Evolutionary conservation across 2,888 invertebrate species (phyloP).

Genomic region (Drosophila nigricruria): DNA sequence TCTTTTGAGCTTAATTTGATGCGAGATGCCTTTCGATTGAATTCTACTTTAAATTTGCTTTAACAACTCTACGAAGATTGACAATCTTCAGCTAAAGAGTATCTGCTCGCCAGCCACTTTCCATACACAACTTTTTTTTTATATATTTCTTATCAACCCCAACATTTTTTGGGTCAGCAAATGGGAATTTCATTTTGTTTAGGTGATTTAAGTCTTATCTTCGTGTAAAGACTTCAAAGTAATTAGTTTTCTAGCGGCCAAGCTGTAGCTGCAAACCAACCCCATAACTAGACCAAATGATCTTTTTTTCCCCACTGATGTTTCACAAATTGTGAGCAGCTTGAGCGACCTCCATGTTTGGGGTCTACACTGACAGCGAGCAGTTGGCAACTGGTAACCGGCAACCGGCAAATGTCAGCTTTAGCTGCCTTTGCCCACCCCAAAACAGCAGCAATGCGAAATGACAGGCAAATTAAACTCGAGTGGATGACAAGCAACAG

Average conservation of each 20-base stretch:
- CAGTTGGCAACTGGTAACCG: slow-evolving; percentile 26
- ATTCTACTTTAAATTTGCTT: neutral
- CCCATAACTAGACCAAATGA: slow-evolving; percentile 11
- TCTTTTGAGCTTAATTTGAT: neutral
- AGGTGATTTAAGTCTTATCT: slow-evolving; percentile 77
- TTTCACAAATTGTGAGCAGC: slow-evolving; percentile 66
- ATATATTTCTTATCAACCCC: slow-evolving; percentile 11
- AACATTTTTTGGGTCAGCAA: slow-evolving; percentile 12
- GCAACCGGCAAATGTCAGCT: slow-evolving; percentile 70
- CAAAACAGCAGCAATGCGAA: slow-evolving; percentile 34
- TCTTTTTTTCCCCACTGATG: slow-evolving; percentile 64
- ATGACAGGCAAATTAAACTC: slow-evolving; percentile 75
- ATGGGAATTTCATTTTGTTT: slow-evolving; percentile 45
- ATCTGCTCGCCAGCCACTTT: neutral
- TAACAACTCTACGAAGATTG: too few relatives aligned
- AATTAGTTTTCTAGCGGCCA: slow-evolving; percentile 71
- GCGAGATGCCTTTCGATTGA: neutral
- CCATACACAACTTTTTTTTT: neutral
- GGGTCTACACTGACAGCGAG: slow-evolving; percentile 42
- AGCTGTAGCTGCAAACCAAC: slow-evolving; percentile 30
- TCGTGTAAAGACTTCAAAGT: slow-evolving; percentile 71
- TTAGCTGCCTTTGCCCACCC: slow-evolving; percentile 23
- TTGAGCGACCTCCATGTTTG: slow-evolving; percentile 20
- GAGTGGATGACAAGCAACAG: slow-evolving; percentile 67
- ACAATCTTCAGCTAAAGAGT: slow-evolving; percentile 10